Evolutionary conservation across 2,113 vertebrate genomes (phyloP), one percentile per base, ranked within the genome.

Genomic region (Capreolus pygargus): DNA sequence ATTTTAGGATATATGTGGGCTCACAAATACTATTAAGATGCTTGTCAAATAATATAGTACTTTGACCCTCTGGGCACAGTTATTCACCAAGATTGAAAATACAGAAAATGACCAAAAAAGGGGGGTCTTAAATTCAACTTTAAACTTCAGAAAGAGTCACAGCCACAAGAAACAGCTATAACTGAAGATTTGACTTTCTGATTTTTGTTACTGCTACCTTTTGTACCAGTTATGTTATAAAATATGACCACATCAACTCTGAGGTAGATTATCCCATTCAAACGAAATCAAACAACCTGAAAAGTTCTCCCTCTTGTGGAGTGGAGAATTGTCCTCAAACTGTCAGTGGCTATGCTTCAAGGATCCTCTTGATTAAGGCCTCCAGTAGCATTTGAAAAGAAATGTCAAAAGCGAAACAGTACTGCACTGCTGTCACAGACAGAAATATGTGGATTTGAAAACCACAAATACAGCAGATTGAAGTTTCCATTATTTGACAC

Each of bases 1-100:
- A 7, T 85, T 95, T 88, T 91, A 91, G 54, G 47, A 93, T 28
- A 47, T 45, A 74, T 2, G 16, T 87, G 45, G 52, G 17, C 21
- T 98, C 76, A 91, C 14, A 96, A 94, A 64, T 13, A 52, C 13
- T 94, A 88, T 91, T 64, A 82, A 97, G 95, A 91, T 84, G 8
- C n/a, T 58, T 76, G 27, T 78, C 54, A 93, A 86, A 82, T 89
- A 85, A 96, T 70, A 96, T 84, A 97, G 76, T n/a, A 74, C 21
- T 19, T 74, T 84, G 81, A 90, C 27, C 36, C 12, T 16, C 85
- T 60, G 2, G 39, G 39, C 9, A 95, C 25, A 86, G 5, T 50
- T 89, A 86, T 39, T 83, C 14, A 94, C 23, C 1, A 33, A 79
- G 76, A 45, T 30, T 87, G 58, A 94, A 87, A 91, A 61, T 90